These are phyloP conservation scores for Drosophila borborema DNA, from an alignment of 2,888 invertebrate species.

Conservation along the genomic window DNA sequence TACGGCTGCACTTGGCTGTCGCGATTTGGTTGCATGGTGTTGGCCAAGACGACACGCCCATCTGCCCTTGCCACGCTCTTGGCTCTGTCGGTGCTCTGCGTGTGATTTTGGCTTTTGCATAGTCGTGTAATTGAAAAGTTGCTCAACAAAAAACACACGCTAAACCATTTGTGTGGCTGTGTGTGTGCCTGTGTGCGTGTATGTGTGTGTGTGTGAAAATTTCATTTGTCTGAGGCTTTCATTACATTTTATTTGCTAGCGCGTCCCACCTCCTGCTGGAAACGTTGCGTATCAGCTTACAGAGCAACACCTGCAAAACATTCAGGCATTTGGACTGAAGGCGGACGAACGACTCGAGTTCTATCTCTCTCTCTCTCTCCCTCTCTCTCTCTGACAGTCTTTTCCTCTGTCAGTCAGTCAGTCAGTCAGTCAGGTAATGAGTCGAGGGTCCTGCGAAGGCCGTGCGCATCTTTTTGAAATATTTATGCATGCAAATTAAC, in stretches of 20 bases:
- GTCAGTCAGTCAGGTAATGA: not conserved
- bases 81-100: constrained; percentile 4
- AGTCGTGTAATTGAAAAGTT: constrained; percentile 62
- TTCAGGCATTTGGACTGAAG: constrained; percentile 2
- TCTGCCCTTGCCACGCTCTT: not conserved
- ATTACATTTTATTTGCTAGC: constrained; percentile 66
- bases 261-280: constrained; percentile 5
- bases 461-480: constrained; percentile 57
- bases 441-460: constrained; percentile 8
- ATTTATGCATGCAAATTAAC: constrained; percentile 73
- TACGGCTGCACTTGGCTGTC: constrained; percentile 27
- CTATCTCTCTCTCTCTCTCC: not conserved
- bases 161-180: constrained; percentile 4
- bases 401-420: not conserved
- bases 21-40: constrained; percentile 6
- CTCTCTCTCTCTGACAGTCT: not conserved
- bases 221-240: constrained; percentile 61
- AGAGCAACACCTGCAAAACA: constrained; percentile 37
- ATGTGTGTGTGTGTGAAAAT: constrained; percentile 47
- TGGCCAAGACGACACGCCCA: not conserved
- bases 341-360: not conserved
- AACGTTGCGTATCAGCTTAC: constrained; percentile 26
- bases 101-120: constrained; percentile 64
- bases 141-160: constrained; percentile 47
- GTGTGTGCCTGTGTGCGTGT: constrained; percentile 13